phyloP scores from a whole-genome alignment of 2,888 invertebrate species.

The Phragmatobia fuliginosa region DNA sequence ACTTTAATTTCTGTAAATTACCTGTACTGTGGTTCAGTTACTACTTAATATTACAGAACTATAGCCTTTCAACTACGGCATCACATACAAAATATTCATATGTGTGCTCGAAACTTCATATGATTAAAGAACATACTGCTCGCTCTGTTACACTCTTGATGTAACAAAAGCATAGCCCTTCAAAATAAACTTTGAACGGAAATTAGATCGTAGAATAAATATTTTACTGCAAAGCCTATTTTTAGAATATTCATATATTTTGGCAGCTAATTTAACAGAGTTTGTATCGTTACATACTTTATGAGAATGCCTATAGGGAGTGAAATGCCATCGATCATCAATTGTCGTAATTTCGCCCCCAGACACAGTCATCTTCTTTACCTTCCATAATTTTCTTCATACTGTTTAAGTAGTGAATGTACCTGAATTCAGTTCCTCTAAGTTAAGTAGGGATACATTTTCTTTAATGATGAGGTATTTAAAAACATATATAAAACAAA shows the following conservation, averaged over 20 bases:
- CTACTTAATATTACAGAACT: slow-evolving; percentile 37
- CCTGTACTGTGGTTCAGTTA: slow-evolving; percentile 9
- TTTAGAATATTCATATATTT: not conserved
- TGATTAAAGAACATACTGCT: slow-evolving; percentile 13
- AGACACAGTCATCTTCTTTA: no score
- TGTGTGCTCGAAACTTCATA: slow-evolving; percentile 14
- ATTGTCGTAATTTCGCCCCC: no score
- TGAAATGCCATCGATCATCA: no score
- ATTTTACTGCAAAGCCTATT: no score
- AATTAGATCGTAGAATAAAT: not conserved
- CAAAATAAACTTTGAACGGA: not conserved
- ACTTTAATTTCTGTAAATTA: not conserved
- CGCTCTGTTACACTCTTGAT: not conserved
- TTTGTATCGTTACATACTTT: no score
- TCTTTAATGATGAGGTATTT: no score
- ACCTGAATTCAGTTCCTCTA: no score
- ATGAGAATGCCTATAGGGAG: no score
- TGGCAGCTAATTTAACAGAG: not conserved
- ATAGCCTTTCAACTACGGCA: slow-evolving; percentile 19
- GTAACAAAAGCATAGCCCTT: not conserved
- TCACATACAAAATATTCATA: slow-evolving; percentile 25
- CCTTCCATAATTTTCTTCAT: no score
- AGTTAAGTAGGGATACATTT: no score
- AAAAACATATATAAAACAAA: no score
- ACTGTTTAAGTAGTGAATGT: no score